phyloP scores from a whole-genome alignment of 2,888 invertebrate genomes.

The Lamellibrachia columna region DNA sequence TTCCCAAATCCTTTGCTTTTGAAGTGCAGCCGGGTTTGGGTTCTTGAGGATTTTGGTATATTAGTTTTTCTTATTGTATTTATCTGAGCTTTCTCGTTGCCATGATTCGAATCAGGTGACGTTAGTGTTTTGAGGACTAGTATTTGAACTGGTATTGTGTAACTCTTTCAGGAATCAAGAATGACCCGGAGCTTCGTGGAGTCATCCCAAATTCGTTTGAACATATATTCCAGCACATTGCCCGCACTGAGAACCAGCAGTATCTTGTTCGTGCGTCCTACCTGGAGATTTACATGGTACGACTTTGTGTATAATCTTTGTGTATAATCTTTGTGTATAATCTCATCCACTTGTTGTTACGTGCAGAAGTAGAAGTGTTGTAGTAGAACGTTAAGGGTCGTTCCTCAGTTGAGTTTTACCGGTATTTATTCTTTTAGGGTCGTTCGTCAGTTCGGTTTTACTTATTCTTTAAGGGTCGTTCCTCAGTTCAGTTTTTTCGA shows the following conservation, averaged over 20 bases:
- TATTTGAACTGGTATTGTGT: background rate
- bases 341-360: background rate
- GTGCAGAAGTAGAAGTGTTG: background rate
- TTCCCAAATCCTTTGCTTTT: no score
- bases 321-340: slow-evolving; percentile 6
- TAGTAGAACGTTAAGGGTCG: no score
- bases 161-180: slow-evolving; percentile 70
- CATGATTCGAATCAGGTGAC: background rate
- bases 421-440: no score
- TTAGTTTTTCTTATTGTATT: no score
- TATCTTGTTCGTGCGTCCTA: slow-evolving; percentile 96
- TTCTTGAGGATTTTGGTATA: no score
- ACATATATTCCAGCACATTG: slow-evolving; percentile 96
- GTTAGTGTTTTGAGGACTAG: background rate
- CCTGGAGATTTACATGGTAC: slow-evolving; percentile 94
- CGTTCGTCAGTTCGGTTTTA: no score
- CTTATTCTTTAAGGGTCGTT: no score
- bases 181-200: slow-evolving; percentile 78
- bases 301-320: slow-evolving; percentile 24
- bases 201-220: slow-evolving; percentile 96
- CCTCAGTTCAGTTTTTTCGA: no score
- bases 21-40: no score
- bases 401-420: no score
- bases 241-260: slow-evolving; percentile 89
- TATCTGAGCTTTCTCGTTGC: no score